A percentile compares a stretch with the other conserved stretches of the same genome.
These are phyloP conservation scores for Anaspis maculata DNA, from an alignment of 2,888 invertebrate genomes.

Conservation along the genomic window DNA sequence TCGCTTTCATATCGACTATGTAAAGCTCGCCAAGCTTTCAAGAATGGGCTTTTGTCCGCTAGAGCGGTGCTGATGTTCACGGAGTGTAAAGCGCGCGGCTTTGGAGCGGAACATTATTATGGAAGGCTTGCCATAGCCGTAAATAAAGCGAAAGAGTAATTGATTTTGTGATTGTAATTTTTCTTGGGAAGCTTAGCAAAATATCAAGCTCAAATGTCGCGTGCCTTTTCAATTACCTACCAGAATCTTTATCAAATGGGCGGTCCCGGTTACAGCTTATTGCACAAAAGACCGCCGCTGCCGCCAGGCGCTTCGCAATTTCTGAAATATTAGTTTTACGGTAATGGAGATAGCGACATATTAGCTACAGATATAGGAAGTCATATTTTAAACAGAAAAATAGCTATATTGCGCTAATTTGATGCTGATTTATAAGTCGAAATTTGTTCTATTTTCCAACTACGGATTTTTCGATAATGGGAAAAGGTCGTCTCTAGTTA, in stretches of 20 bases:
- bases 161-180: conserved; percentile 33
- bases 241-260: conserved; percentile 15
- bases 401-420: conserved; percentile 14
- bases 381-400: conserved; percentile 15
- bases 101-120: conserved; percentile 34
- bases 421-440: conserved; percentile 14
- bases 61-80: conserved; percentile 15
- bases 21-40: conserved; percentile 11
- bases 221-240: conserved; percentile 21
- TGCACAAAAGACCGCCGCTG: conserved; percentile 8
- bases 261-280: conserved; percentile 3
- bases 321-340: conserved; percentile 13
- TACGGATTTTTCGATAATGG: too few relatives aligned
- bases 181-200: conserved; percentile 23
- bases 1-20: conserved; percentile 19
- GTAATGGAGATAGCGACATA: conserved; percentile 13
- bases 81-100: too few relatives aligned
- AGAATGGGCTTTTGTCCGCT: conserved; percentile 17
- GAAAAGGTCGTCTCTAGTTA: too few relatives aligned
- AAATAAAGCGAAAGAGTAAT: conserved; percentile 30
- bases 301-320: too few relatives aligned
- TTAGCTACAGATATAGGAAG: conserved; percentile 10
- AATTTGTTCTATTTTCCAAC: too few relatives aligned
- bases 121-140: conserved; percentile 28
- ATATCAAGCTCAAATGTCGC: conserved; percentile 20